Base-by-base conservation (phyloP, 1,140 invertebrate species). In the Bombus fervidus region DNA sequence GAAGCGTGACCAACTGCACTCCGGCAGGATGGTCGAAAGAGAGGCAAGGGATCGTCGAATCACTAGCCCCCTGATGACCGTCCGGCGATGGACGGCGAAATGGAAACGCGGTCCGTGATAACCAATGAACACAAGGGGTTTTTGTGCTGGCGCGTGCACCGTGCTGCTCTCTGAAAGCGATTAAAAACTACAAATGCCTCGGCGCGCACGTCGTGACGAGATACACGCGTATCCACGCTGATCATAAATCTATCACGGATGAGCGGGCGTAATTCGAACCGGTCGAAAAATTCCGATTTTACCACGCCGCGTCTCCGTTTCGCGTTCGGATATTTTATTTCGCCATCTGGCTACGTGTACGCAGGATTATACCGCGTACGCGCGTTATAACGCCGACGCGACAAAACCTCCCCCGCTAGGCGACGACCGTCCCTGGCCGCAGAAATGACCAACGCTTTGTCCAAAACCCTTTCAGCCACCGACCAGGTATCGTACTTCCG, bases 231-330 rank as follows among this genome's bases (percentile, higher is more conserved):
- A 76, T 82, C 80, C 79, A 66, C 73, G 84, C 43, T 83, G 71
- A 89, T 89, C 87, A 87, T 89, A 89, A 89, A 89, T 89, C 87
- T 89, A 86, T 82, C 87, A 86, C 77, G 87, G 47, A 59, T 77
- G 85, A 89, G 74, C 77, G 81, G 75, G 39, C 80, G 87, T 89
- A 89, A 89, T 89, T 89, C 85, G 85, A 73, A 59, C 86, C 88
- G 87, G 22, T 39, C 31, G 71, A 83, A 89, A 89, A 89, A 89
- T 82, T 89, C 87, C 37, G 64, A 79, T 66, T 66, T 57, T 64
- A 41, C 81, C 88, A 31, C 53, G 37, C 28, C 28, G 25, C 25
- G 34, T 12, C 74, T 8, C 64, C 71, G 41, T 59, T 41, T 34
- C 22, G 10, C n/a, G 31, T 39, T 83, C n/a, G 71, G 66, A 86